Evolutionary conservation across 2,797 vertebrate genomes (phyloP).

Genomic region (Tamandua tetradactyla): DNA sequence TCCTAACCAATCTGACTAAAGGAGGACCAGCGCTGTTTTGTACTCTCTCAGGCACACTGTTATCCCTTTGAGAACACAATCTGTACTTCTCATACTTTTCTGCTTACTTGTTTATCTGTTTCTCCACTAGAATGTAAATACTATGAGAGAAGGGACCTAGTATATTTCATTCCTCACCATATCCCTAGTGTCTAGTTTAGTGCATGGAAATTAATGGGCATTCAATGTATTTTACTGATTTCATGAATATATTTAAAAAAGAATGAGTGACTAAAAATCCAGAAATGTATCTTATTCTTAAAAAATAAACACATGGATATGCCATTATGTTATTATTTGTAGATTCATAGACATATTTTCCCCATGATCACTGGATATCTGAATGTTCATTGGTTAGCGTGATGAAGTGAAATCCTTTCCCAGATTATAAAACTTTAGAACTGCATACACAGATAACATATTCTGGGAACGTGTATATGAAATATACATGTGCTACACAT

Average conservation of each 20-base stretch:
- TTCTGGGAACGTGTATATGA: too few relatives aligned
- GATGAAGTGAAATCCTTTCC: background rate
- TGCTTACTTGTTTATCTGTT: background rate
- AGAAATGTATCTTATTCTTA: background rate
- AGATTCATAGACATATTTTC: background rate
- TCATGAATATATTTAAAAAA: background rate
- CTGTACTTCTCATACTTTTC: background rate
- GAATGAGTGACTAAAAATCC: background rate
- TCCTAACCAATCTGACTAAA: background rate
- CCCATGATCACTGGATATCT: background rate
- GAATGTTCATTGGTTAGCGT: background rate
- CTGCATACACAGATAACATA: background rate
- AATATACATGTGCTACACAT: background rate
- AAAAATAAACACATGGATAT: background rate
- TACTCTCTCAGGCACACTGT: background rate
- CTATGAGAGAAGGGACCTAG: background rate
- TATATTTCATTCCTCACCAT: background rate
- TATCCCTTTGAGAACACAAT: background rate
- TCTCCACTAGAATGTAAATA: background rate
- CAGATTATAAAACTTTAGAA: background rate
- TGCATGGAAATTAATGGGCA: background rate
- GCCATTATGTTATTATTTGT: background rate
- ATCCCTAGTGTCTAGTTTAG: background rate
- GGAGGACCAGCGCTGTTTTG: background rate
- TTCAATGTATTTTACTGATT: background rate